Percentiles rank a stretch among this genome's conserved stretches.
phyloP scores from a whole-genome alignment of 2,888 invertebrate species.

The Mesorhabditis spiculigera region DNA sequence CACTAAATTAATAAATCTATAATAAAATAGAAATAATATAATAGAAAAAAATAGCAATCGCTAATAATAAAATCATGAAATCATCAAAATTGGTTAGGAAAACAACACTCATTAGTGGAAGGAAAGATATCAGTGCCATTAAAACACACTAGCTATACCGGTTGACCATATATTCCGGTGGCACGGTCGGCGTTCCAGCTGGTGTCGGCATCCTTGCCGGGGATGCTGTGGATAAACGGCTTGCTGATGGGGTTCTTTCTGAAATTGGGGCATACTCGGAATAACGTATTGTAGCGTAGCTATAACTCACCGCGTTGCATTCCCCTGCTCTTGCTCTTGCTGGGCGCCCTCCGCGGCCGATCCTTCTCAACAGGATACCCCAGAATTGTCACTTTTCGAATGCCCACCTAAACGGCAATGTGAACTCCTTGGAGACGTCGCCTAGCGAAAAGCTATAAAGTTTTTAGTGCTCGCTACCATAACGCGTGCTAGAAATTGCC shows the following conservation, averaged over 20 bases:
- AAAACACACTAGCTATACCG: constrained; percentile 8
- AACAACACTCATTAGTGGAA: background rate
- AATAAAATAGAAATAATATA: too few relatives aligned
- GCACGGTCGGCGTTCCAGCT: background rate
- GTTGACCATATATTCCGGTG: background rate
- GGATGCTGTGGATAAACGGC: background rate
- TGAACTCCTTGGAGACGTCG: background rate
- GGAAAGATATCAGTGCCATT: constrained; percentile 3
- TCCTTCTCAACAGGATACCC: constrained; percentile 25
- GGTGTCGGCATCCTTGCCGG: background rate
- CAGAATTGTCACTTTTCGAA: constrained; percentile 24
- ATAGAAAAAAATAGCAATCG: too few relatives aligned
- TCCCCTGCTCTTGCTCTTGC: constrained; percentile 4
- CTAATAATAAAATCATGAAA: too few relatives aligned
- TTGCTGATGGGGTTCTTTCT: too few relatives aligned
- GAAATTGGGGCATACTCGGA: too few relatives aligned
- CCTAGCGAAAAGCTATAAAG: too few relatives aligned
- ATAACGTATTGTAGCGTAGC: too few relatives aligned
- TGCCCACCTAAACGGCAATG: constrained; percentile 17
- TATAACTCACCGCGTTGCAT: background rate
- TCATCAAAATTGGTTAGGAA: background rate
- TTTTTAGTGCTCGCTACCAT: too few relatives aligned
- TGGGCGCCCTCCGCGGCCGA: constrained; percentile 16
- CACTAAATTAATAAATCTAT: constrained; percentile 17
- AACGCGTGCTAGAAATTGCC: background rate